Base-by-base conservation (phyloP, 2,113 vertebrate species). In the Hippocampus abdominalis region DNA sequence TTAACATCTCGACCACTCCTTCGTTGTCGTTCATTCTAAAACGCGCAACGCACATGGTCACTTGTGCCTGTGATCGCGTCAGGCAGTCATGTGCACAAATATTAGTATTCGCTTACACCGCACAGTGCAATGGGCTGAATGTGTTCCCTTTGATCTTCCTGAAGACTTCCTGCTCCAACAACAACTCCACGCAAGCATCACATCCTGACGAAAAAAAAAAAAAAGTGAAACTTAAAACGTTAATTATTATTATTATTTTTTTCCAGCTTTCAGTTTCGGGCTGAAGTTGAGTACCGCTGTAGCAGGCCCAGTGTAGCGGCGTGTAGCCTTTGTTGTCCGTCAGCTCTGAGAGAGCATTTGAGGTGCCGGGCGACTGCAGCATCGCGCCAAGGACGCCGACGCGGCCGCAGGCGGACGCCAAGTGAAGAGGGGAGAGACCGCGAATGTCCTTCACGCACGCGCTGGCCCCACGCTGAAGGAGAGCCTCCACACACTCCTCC, bases 291-390 rank as follows among this genome's bases (percentile, higher is more conserved):
- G 60, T 94, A 99, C 97, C 97, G 2, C 97, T 97, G 74, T 99
- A 99, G 89, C 95, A 97, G 80, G 97, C 97, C 97, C 97, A 99
- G 60, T 99, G 97, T 77, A 99, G 94, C 0, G 97, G 95, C 7
- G 97, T 98, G 60, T 98, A 98, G 84, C 97, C 97, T 1, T 94
- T 94, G 93, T 92, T 96, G 94, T 99, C 97, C 59, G 92, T 90
- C 77, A 93, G 76, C 25, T 93, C 89, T 63, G 93, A 92, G 10
- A 90, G 83, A 29, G 88, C 77, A 71, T 94, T 93, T 44, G 85
- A 72, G 60, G 91, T 68, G 49, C 90, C 72, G 20, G 91, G 87
- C 20, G 94, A 91, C 90, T 97, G 95, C 82, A 99, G 84, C 57
- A 99, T 94, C 8, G 92, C 92, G 59, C 94, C 94, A 29, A 99